A percentile compares a stretch with the other conserved stretches of the same genome.
Conservation (phyloP, 2,797 vertebrate species). For the Ambastaia sidthimunki region DNA sequence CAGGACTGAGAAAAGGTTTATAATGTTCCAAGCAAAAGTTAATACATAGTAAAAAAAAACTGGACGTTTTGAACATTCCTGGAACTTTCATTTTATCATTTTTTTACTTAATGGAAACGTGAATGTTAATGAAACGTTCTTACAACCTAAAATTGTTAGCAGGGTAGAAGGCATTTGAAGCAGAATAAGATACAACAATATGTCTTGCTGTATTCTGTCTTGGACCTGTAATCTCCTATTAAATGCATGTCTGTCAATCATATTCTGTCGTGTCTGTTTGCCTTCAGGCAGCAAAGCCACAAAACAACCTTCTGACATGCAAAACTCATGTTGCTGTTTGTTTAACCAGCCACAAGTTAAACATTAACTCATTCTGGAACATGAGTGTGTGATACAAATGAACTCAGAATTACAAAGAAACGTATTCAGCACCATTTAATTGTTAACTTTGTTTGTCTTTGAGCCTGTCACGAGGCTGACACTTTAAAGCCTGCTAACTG, state of each 20-base stretch:
- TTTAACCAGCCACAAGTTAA: constrained; percentile 36
- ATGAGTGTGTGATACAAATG: neutral
- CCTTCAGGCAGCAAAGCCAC: neutral
- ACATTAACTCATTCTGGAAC: constrained; percentile 14
- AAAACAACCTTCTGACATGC: neutral
- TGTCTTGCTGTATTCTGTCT: neutral
- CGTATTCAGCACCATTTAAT: constrained; percentile 27
- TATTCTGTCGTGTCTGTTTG: neutral
- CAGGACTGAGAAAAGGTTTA: no score
- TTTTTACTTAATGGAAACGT: no score
- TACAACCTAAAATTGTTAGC: no score
- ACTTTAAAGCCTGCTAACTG: constrained; percentile 30
- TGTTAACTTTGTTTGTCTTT: constrained; percentile 43
- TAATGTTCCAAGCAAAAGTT: no score
- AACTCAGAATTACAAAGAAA: constrained; percentile 19
- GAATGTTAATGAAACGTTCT: no score
- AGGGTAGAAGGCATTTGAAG: neutral
- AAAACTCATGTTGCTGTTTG: constrained; percentile 17
- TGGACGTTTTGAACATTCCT: no score
- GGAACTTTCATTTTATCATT: no score
- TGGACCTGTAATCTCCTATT: neutral
- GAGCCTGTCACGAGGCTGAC: constrained; percentile 34
- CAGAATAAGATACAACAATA: constrained; percentile 15
- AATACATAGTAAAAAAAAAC: no score
- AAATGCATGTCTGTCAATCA: neutral